Evolutionary conservation across 2,888 invertebrate genomes (phyloP).

Genomic region (Nephrotoma guestfalica): DNA sequence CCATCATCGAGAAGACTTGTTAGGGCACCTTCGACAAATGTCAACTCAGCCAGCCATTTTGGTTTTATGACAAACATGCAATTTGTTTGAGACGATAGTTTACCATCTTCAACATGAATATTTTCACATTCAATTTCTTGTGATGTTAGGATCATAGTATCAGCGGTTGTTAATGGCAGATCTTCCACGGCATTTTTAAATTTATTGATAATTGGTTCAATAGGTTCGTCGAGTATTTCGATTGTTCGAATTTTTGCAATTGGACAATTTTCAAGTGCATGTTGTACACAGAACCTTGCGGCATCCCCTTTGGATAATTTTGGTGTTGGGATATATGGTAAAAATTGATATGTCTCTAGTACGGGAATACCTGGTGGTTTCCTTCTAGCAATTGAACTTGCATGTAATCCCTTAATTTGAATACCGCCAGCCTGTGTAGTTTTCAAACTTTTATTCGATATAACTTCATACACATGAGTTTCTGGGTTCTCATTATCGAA

Average conservation of each 20-base stretch:
- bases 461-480: conserved; percentile 22
- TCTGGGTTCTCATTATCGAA: conserved; percentile 20
- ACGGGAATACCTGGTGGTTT: conserved; percentile 58
- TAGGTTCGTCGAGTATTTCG: conserved; percentile 37
- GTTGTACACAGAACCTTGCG: conserved; percentile 47
- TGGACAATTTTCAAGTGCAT: conserved; percentile 55
- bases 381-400: conserved; percentile 55
- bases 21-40: conserved; percentile 30
- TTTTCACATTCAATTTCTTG: conserved; percentile 30
- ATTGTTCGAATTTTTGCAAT: conserved; percentile 44
- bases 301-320: conserved; percentile 31
- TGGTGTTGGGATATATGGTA: conserved; percentile 40
- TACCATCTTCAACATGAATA: conserved; percentile 46
- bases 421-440: conserved; percentile 53
- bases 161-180: conserved; percentile 52
- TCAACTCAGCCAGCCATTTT: conserved; percentile 17
- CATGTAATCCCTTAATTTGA: conserved; percentile 60
- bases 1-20: conserved; percentile 23
- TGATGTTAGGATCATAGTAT: conserved; percentile 38
- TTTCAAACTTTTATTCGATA: conserved; percentile 21
- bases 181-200: conserved; percentile 48
- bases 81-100: conserved; percentile 30
- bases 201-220: conserved; percentile 36
- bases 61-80: conserved; percentile 24
- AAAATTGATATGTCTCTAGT: conserved; percentile 58